Evolutionary conservation across 2,888 invertebrate genomes (phyloP).

Genomic region (Penaeus monodon): DNA sequence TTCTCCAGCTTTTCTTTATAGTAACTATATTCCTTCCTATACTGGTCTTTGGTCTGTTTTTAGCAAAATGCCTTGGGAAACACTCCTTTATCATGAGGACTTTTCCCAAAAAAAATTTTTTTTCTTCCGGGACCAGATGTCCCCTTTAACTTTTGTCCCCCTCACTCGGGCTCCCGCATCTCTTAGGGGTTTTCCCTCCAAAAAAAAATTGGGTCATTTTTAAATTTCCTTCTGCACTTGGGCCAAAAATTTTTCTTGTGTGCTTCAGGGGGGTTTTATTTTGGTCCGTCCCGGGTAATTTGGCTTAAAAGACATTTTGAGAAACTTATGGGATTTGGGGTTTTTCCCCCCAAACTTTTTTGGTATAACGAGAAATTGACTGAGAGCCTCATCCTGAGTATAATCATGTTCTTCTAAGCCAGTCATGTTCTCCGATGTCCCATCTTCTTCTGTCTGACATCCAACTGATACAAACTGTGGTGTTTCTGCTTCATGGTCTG

Average conservation of each 20-base stretch:
- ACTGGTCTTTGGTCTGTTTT: constrained; percentile 59
- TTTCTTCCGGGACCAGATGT: constrained; percentile 41
- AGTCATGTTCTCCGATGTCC: constrained; percentile 3
- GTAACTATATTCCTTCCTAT: constrained; percentile 53
- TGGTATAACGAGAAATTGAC: constrained; percentile 34
- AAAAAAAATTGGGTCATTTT: constrained; percentile 51
- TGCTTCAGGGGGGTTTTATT: constrained; percentile 42
- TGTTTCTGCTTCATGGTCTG: constrained; percentile 4
- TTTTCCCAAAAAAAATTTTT: constrained; percentile 18
- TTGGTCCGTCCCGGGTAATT: constrained; percentile 43
- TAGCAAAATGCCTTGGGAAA: constrained; percentile 50
- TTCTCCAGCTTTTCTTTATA: constrained; percentile 53
- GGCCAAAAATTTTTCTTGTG: constrained; percentile 50
- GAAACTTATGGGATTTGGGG: constrained; percentile 46
- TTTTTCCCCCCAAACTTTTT: constrained; percentile 40
- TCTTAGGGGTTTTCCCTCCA: constrained; percentile 38
- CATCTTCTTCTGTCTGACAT: constrained; percentile 24
- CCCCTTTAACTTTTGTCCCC: constrained; percentile 32
- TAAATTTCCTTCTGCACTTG: constrained; percentile 47
- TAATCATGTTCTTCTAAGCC: constrained; percentile 55
- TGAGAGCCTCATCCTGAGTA: constrained; percentile 40
- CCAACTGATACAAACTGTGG: constrained; percentile 17
- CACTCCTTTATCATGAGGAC: constrained; percentile 54
- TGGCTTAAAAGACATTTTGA: constrained; percentile 35
- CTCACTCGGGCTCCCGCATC: constrained; percentile 44